Evolutionary conservation across 2,797 vertebrate species (phyloP), one percentile per base, ranked within the genome.

Genomic region (Neoniphon sammara): DNA sequence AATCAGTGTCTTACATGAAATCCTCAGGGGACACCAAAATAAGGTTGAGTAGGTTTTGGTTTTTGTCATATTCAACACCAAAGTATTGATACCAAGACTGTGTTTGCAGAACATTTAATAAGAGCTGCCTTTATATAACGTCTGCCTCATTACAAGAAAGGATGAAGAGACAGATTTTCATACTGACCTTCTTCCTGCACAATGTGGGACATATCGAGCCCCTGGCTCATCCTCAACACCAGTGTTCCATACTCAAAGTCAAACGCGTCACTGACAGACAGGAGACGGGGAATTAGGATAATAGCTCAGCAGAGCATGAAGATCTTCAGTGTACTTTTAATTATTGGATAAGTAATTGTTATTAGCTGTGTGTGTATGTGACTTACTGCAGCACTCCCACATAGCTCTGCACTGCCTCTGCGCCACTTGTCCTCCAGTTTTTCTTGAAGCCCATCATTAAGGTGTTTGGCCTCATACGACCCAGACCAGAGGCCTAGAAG

Each of bases 371-470:
- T 58, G 64, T 17, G 3, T 61, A 12, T 30, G 12, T 9, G 31
- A 96, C 98, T 95, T 95, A 99, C 98, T 99, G 98, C 88, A 99
- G 93, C 79, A 97, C 86, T 69, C 98, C 97, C 85, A 97, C 94
- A 5, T 99, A 99, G 88, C 82, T 95, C 86, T 97, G 95, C 69
- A 98, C 93, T 58, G 94, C 92, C 1, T 65, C 81, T 42, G 78
- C 58, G 58, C 91, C 83, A 17, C 91, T 83, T 21, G 82, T 95
- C 86, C 90, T 96, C 98, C 98, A 99, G 85, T 97, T 94, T 74
- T 79, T 95, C 91, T 99, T 98, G 89, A 98, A 99, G 77, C 98
- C 98, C 2, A 98, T 85, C 93, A 99, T 95, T 71, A 99, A 80
- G 18, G 91, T 99, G 81, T 99, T 99, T 6, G 98, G 98, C 86